phyloP scores from a whole-genome alignment of 2,113 vertebrate genomes.

The Colaptes auratus region DNA sequence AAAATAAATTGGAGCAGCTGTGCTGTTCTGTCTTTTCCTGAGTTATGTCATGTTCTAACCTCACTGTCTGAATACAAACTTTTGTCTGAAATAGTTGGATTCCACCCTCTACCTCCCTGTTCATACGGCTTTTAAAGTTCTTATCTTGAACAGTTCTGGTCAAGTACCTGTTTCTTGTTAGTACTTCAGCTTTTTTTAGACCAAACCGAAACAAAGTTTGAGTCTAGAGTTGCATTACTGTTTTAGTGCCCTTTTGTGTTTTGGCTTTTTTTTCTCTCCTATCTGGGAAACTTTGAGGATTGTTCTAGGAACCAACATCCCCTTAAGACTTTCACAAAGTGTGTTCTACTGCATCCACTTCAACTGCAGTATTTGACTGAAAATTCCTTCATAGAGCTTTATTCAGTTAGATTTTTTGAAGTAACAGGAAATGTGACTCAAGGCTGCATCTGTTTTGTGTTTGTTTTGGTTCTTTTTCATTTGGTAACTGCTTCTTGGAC shows the following conservation, averaged over 20 bases:
- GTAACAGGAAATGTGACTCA: neutral
- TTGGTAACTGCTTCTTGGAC: neutral
- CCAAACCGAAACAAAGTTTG: neutral
- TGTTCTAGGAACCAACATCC: neutral
- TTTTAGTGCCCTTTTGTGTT: neutral
- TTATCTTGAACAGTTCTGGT: neutral
- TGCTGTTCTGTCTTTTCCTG: neutral
- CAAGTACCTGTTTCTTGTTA: neutral
- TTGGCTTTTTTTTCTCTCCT: neutral
- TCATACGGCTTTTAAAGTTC: neutral
- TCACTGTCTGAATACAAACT: neutral
- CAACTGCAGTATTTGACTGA: neutral
- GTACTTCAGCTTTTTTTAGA: neutral
- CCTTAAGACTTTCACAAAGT: neutral
- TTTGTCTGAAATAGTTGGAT: neutral
- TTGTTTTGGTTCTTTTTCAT: neutral
- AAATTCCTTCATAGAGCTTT: neutral
- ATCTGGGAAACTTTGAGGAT: neutral
- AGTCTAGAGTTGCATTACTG: neutral
- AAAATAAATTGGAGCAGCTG: neutral
- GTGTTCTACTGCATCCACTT: neutral
- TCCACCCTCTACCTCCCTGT: neutral
- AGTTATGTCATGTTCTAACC: neutral
- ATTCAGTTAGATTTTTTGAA: neutral
- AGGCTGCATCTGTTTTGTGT: too few relatives aligned